Evolutionary conservation across 2,888 invertebrate genomes (phyloP), one percentile per base, ranked within the genome.

Genomic region (Panopea generosa): DNA sequence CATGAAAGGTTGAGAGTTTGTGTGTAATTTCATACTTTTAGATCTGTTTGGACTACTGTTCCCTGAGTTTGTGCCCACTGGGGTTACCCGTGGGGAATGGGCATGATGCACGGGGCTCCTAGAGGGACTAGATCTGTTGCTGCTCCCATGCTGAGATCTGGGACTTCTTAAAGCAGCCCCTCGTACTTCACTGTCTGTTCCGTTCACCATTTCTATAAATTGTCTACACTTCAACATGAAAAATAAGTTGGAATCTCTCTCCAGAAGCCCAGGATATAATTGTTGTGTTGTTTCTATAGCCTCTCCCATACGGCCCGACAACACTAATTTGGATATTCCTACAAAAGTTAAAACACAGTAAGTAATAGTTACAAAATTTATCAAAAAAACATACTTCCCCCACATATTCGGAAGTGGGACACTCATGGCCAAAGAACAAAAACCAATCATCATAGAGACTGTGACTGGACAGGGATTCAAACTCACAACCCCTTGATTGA

Each of bases 141-240:
- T 89, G 85, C 90, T 92, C 33, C 87, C 84, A 63, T 87, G 86
- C 65, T 87, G 90, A 55, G 91, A 91, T 77, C 87, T 88, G 43
- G 91, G 91, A 72, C 91, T 91, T 59, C 90, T 86, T 52, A 89
- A 73, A 68, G 90, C 86, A 92, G 94, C 94, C 94, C 95, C 93
- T 95, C 96, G 53, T 95, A 91, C 90, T 77, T 91, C 90, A 81
- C 89, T 90, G 87, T 92, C 92, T 22, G 91, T 91, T 14, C 92
- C 93, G 65, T 92, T 92, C 57, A 99, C 97, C 98, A 99, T 98
- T 94, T 99, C 99, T 45, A 99, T 97, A 94, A 99, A 99, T 94
- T 99, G 99, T 79, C 99, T 96, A 92, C 98, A 98, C 94, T 98
- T 98, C 90, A 99, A 95, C 94, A 97, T 96, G 94, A 99, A 99